Base-by-base conservation (phyloP, 2,113 vertebrate species). In the Zosterops lateralis region DNA sequence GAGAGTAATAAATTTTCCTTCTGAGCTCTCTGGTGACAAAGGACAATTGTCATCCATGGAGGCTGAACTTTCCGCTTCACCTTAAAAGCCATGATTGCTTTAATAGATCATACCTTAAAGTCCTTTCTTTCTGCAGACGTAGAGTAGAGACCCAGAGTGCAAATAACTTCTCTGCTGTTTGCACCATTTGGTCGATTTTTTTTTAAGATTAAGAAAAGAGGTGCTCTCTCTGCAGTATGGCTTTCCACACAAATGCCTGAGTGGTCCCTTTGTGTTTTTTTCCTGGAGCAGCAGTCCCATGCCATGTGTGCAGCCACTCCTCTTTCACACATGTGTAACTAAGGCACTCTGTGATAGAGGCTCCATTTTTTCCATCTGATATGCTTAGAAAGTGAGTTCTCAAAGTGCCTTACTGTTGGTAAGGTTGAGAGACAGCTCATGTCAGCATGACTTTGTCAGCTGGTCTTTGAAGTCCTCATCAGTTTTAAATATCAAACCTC, bases 1-100 rank as follows among this genome's bases (percentile, higher is more conserved):
- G 58, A 87, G 40, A 57, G 50, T 65, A 92, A 89, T 62, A 42
- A 15, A 54, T 89, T 90, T 89, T 87, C 54, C 38, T 70, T 89
- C 62, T 58, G 78, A 66, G 40, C 32, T 95, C 36, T 70, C 58
- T 48, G 24, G 45, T 85, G 68, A 79, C 36, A 83, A 91, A 70
- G 84, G 73, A 82, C 54, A 66, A 58, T 76, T 85, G 29, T 51
- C 60, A 25, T 85, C 24, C 12, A 1, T 6, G 14, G 50, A 79
- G 38, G 32, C 13, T 91, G 84, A 93, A 85, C 89, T 91, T 94
- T 83, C 64, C 47, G 87, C 51, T 45, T 85, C 58, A 74, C 56
- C 64, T 83, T 83, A 84, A 90, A 94, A 85, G 18, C 34, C 56
- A 38, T 31, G 8, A 1, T 7, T 68, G 64, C 16, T 80, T 79